These are phyloP conservation scores for Ascaphus truei DNA, from an alignment of 2,113 vertebrate genomes.

Conservation along the genomic window DNA sequence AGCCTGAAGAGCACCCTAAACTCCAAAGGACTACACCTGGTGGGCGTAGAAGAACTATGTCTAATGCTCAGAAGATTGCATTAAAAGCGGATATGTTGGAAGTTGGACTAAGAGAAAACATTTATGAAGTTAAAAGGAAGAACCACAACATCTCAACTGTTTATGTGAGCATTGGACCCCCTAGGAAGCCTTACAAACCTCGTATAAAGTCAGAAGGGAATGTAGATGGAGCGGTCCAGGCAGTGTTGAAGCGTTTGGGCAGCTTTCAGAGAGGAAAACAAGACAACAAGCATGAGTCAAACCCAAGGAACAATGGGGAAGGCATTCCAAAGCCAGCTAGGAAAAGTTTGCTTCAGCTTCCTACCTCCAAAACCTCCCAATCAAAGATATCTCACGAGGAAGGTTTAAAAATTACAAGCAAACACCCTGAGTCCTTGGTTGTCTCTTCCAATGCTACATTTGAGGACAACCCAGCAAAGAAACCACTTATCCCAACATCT, in stretches of 20 bases:
- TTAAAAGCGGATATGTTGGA: slow-evolving; percentile 57
- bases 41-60: slow-evolving; percentile 50
- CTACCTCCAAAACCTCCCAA: slow-evolving; percentile 23
- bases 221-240: slow-evolving; percentile 68
- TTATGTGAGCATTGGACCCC: slow-evolving; percentile 78
- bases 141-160: slow-evolving; percentile 69
- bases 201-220: slow-evolving; percentile 34
- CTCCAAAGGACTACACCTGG: slow-evolving; percentile 42
- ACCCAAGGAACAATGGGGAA: slow-evolving; percentile 50
- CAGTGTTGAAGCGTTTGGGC: slow-evolving; percentile 75
- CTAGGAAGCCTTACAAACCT: slow-evolving; percentile 45
- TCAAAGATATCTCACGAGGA: slow-evolving; percentile 37
- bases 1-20: slow-evolving; percentile 36
- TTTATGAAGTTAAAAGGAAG: slow-evolving; percentile 37
- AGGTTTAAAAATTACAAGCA: slow-evolving; percentile 50
- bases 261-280: slow-evolving; percentile 77
- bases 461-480: slow-evolving; percentile 28
- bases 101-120: slow-evolving; percentile 23
- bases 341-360: slow-evolving; percentile 35
- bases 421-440: slow-evolving; percentile 22
- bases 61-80: slow-evolving; percentile 59
- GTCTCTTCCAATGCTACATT: slow-evolving; percentile 19
- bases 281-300: slow-evolving; percentile 45
- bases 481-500: slow-evolving; percentile 29
- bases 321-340: slow-evolving; percentile 72